These are phyloP conservation scores for Vesta saturnalis DNA, from an alignment of 2,888 invertebrate species.

Conservation along the genomic window DNA sequence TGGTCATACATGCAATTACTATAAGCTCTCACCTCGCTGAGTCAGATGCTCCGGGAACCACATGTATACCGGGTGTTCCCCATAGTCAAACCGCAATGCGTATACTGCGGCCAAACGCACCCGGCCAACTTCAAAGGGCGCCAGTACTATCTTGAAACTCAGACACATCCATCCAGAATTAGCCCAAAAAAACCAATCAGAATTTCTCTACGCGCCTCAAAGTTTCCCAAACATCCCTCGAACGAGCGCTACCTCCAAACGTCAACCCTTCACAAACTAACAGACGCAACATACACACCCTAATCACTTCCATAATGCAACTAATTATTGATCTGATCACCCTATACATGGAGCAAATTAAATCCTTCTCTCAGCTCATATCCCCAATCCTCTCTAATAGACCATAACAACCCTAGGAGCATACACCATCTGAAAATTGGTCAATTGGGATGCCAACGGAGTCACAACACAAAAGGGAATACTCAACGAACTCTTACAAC, in stretches of 20 bases:
- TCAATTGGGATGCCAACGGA: too few species aligned
- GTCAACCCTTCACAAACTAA: not conserved
- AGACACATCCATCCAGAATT: conserved; percentile 6
- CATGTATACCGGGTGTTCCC: conserved; percentile 8
- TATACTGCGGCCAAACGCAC: conserved; percentile 3
- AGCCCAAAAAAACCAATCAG: not conserved
- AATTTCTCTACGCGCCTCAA: not conserved
- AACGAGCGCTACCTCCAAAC: not conserved
- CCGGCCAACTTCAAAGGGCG: conserved; percentile 6
- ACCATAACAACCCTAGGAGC: too few species aligned
- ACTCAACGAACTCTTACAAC: too few species aligned
- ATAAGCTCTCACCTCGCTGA: conserved; percentile 5
- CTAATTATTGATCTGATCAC: too few species aligned
- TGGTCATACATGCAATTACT: conserved; percentile 8
- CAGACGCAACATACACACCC: not conserved
- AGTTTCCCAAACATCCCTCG: not conserved
- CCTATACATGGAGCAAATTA: too few species aligned
- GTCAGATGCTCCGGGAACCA: conserved; percentile 10
- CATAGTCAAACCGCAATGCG: conserved; percentile 10
- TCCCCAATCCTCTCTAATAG: too few species aligned
- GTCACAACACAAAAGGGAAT: too few species aligned
- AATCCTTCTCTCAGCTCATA: too few species aligned
- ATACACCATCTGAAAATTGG: too few species aligned
- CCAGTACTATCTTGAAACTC: not conserved
- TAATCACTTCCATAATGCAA: too few species aligned